Base-by-base conservation (phyloP, 2,888 invertebrate species). In the Tipula lateralis region DNA sequence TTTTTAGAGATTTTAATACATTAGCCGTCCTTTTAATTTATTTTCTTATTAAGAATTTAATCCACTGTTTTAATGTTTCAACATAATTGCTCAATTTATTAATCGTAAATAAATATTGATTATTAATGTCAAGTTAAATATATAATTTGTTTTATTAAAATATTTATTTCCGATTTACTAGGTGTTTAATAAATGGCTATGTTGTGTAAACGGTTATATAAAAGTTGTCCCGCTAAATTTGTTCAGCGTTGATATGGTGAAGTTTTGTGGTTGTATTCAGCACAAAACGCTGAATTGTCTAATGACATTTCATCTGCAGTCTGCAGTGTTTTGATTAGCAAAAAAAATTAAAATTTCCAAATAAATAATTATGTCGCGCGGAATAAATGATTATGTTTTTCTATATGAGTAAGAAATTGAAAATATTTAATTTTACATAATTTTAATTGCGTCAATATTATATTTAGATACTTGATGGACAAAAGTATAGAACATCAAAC, bases 401-500 rank as follows among this genome's bases (percentile, higher is more conserved):
- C 85, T 87, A 83, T 87, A 87, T 83, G 87, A 87, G 87, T 87
- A 86, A 86, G 84, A 85, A 36, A 66, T n/a, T 82, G 82, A 44
- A 36, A 36, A 34, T 82, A 82, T 84, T 85, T 80, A 82, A 84
- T 16, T 12, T 19, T 82, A 13, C 12, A n/a, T 12, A 6, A 19
- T 13, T 44, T 19, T 30, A 12, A 9, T 85, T 13, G 29, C 19
- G 30, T n/a, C 5, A 81, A 5, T 29, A 39, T 39, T 30, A 9
- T 82, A 84, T 85, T 80, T 84, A 87, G 87, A 85, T 86, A 87
- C 85, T 85, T 87, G 84, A 87, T 87, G 87, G 94, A 94, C 88
- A 94, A 94, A 89, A 94, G 93, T 85, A 93, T 95, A 34, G 94
- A 94, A 88, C 92, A 93, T 85, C 94, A 94, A 88, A 93, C 93